Evolutionary conservation across 2,113 vertebrate genomes (phyloP).

Genomic region (Machaerirhynchus nigripectus): DNA sequence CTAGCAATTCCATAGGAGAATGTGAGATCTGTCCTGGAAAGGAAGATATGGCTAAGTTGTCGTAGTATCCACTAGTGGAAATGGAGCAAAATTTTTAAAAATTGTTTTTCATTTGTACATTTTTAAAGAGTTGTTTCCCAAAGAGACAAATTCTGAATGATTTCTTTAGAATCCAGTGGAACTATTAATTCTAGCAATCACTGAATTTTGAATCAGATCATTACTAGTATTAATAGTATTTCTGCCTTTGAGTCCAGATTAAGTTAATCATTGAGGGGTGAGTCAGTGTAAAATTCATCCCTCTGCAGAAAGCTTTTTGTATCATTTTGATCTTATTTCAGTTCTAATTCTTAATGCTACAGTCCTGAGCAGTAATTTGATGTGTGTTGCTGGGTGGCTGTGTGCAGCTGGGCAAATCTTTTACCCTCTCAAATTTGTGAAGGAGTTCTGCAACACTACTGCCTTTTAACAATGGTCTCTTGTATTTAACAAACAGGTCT

Average conservation of each 20-base stretch:
- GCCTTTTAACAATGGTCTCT: background rate
- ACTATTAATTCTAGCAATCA: background rate
- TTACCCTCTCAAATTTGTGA: background rate
- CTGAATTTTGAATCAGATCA: rapidly evolving
- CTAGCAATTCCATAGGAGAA: background rate
- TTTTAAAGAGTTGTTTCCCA: background rate
- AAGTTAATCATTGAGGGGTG: background rate
- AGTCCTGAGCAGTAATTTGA: background rate
- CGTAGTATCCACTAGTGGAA: background rate
- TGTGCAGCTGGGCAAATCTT: background rate
- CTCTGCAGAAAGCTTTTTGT: background rate
- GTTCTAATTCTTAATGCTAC: background rate
- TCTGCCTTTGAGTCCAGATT: background rate
- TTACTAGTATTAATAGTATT: background rate
- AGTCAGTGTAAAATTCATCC: background rate
- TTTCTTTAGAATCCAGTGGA: background rate
- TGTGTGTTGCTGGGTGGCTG: background rate
- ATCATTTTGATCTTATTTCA: background rate
- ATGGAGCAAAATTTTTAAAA: background rate
- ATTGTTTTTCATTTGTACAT: background rate
- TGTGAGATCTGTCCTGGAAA: background rate
- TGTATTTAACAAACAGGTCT: no score
- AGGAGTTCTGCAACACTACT: background rate
- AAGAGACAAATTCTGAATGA: background rate
- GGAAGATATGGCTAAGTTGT: background rate